Conservation (phyloP, 1,140 invertebrate genomes). For the Vanessa atalanta region DNA sequence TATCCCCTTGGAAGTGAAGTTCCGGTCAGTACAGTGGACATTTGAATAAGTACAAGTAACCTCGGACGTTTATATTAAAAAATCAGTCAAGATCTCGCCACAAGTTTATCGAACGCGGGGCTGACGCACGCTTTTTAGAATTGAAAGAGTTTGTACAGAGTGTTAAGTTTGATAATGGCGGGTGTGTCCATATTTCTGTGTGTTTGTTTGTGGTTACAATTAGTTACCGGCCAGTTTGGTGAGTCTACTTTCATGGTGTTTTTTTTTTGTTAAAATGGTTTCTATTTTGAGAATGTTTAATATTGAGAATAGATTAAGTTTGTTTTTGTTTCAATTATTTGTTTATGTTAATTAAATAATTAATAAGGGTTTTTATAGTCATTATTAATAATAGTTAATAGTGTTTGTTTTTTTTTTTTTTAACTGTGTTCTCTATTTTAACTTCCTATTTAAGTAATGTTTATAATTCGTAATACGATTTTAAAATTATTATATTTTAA, state of each 20-base stretch:
- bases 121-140: slow-evolving; percentile 25
- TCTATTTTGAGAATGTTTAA: background rate
- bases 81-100: slow-evolving; percentile 44
- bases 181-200: slow-evolving; percentile 41
- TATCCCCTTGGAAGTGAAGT: slow-evolving; percentile 30
- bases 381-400: too few relatives aligned
- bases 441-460: too few relatives aligned
- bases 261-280: background rate
- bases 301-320: too few relatives aligned
- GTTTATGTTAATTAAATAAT: too few relatives aligned
- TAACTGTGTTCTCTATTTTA: too few relatives aligned
- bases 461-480: too few relatives aligned
- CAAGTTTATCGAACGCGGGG: slow-evolving; percentile 22
- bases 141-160: background rate
- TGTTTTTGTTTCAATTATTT: too few relatives aligned
- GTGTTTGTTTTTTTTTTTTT: too few relatives aligned
- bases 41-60: slow-evolving; percentile 1
- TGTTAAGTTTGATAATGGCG: slow-evolving; percentile 38
- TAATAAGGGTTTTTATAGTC: too few relatives aligned
- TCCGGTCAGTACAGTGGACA: slow-evolving; percentile 34
- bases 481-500: too few relatives aligned
- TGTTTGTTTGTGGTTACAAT: slow-evolving; percentile 49
- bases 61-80: slow-evolving; percentile 37
- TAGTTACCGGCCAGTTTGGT: slow-evolving; percentile 60
- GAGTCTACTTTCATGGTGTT: slow-evolving; percentile 24